Conservation (phyloP, 2,797 vertebrate species). For the Diglossa cyanea region DNA sequence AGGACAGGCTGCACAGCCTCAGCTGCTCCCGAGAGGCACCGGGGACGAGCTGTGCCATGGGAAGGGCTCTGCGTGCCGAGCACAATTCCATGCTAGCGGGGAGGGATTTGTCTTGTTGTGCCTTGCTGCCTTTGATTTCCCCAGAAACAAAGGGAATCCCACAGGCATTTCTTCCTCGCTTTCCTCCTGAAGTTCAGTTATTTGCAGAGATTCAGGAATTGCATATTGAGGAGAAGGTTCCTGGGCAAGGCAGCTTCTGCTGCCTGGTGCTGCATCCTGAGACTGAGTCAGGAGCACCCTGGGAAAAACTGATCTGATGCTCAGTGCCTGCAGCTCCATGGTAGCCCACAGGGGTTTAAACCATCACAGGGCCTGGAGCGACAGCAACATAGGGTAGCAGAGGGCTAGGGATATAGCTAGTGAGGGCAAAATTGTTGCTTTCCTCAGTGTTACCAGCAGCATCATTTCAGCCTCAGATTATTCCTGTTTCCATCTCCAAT, state of each 20-base stretch:
- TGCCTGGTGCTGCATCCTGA: neutral
- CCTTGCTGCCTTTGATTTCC: neutral
- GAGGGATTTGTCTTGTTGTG: neutral
- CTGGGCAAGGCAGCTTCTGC: neutral
- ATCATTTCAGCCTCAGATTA: neutral
- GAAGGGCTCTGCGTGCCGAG: rapidly evolving
- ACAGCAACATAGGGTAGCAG: neutral
- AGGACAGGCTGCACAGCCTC: neutral
- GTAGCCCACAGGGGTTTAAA: neutral
- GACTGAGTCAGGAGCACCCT: neutral
- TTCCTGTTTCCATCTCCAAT: neutral
- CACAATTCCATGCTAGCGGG: rapidly evolving
- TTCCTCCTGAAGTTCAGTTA: neutral
- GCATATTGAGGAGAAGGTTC: neutral
- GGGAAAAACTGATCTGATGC: neutral
- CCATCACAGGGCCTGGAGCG: neutral
- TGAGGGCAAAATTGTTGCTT: neutral
- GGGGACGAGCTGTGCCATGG: neutral
- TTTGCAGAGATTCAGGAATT: neutral
- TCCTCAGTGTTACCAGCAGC: neutral
- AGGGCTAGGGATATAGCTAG: neutral
- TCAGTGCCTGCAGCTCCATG: neutral
- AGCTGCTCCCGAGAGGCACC: neutral
- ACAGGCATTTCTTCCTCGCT: neutral
- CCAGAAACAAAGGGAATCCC: neutral